These are phyloP conservation scores for Bryconaethiops microstoma DNA, from an alignment of 2,797 vertebrate genomes.

Conservation along the genomic window DNA sequence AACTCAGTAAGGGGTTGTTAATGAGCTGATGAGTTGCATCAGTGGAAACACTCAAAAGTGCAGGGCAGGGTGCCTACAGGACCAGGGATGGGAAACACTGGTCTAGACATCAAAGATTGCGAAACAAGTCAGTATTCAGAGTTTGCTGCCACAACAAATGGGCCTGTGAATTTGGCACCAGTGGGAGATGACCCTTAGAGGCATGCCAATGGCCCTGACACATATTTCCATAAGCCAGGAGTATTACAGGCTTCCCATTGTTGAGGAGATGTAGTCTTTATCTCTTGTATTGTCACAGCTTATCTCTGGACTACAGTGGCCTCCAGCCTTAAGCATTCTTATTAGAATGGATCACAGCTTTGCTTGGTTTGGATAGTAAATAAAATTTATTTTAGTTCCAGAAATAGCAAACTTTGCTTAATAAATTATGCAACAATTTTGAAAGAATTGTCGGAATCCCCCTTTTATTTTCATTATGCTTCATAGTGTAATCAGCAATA, in stretches of 20 bases:
- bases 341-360: background rate
- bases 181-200: slow-evolving; percentile 52
- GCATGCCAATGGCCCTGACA: slow-evolving; percentile 46
- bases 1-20: background rate
- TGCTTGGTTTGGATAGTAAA: background rate
- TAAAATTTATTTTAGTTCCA: no score
- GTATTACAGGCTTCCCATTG: slow-evolving; percentile 50
- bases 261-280: slow-evolving; percentile 54
- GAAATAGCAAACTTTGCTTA: no score
- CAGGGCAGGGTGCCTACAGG: background rate
- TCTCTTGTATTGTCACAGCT: slow-evolving; percentile 49
- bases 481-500: no score
- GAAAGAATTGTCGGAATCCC: no score
- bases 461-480: no score
- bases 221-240: slow-evolving; percentile 44
- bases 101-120: no score
- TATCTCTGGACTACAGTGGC: slow-evolving; percentile 48
- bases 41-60: background rate
- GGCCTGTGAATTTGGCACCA: slow-evolving; percentile 36
- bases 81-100: no score
- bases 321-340: slow-evolving; percentile 14
- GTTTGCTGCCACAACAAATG: slow-evolving; percentile 11
- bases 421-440: no score
- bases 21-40: background rate
- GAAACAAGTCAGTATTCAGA: background rate